Base-by-base conservation (phyloP, 2,797 vertebrate species). In the Pseudomugil gertrudae region DNA sequence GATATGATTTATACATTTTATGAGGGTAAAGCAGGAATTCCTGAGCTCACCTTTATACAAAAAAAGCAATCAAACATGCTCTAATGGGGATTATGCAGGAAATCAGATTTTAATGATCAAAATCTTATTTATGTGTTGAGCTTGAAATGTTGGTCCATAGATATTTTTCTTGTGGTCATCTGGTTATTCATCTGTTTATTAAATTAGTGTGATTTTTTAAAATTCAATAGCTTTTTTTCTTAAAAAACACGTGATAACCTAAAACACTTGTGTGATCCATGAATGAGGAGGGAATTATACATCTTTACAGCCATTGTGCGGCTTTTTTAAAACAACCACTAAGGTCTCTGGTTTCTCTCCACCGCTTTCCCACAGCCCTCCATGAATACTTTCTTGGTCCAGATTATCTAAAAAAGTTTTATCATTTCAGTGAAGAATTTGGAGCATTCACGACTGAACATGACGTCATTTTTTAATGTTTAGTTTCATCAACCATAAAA, bases 301-400 rank as follows among this genome's bases (percentile, higher is more conserved):
- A 66, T 81, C 69, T 69, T 57, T 62, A 62, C 45, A 47, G 63
- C 29, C 69, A 66, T 65, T 74, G 80, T 85, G 57, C 63, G 60
- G 72, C 76, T 86, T 75, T 85, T 89, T 87, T 71, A 57, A 66
- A 81, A 63, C 35, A 27, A 40, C 59, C 33, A 66, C 70, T 32
- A 35, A 78, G 64, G 52, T 76, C 54, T 29, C 72, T 87, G 79
- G 73, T 72, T 76, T 79, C 55, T 54, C 53, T 82, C 78, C 76
- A 64, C 21, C 21, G 35, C 69, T 76, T 84, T 78, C 71, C 79
- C 84, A 84, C 81, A 85, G 52, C 66, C 54, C 62, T 67, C 2
- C 6, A 17, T 68, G 56, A 66, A 53, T 6, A 48, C 58, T 62
- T 26, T 51, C 29, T 54, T 69, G 56, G 43, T n/a, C 35, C 29